These are phyloP conservation scores for Rhopalosiphum nymphaeae DNA, from an alignment of 2,888 invertebrate species.

Conservation along the genomic window DNA sequence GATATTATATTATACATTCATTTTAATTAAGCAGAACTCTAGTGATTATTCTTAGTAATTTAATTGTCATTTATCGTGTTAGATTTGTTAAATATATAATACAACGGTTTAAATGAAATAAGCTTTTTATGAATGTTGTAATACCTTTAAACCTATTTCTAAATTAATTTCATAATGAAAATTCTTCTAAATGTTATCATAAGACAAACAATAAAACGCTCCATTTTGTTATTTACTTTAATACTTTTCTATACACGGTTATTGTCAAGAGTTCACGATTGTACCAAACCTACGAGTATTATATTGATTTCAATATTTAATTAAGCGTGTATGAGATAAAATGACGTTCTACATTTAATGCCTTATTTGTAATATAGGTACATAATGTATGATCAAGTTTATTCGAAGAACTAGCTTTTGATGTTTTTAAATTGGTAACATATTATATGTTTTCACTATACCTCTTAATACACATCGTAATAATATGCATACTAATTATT, in stretches of 20 bases:
- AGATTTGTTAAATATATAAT: neutral
- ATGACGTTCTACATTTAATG: neutral
- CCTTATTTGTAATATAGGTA: neutral
- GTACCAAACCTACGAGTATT: neutral
- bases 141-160: neutral
- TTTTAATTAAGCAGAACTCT: neutral
- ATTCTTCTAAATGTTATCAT: neutral
- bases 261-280: constrained; percentile 1
- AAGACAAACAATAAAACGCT: constrained; percentile 18
- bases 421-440: neutral
- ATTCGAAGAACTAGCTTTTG: neutral
- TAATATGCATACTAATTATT: neutral
- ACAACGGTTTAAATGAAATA: neutral
- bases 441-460: neutral
- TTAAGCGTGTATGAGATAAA: neutral
- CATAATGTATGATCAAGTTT: neutral
- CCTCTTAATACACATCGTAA: neutral
- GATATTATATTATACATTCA: neutral
- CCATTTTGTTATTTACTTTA: neutral
- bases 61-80: neutral
- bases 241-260: neutral
- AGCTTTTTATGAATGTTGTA: neutral
- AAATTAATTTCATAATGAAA: neutral
- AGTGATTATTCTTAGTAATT: neutral
- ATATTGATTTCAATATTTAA: neutral